These are phyloP conservation scores for Callocephalon fimbriatum DNA, from an alignment of 2,113 vertebrate genomes.

Conservation along the genomic window DNA sequence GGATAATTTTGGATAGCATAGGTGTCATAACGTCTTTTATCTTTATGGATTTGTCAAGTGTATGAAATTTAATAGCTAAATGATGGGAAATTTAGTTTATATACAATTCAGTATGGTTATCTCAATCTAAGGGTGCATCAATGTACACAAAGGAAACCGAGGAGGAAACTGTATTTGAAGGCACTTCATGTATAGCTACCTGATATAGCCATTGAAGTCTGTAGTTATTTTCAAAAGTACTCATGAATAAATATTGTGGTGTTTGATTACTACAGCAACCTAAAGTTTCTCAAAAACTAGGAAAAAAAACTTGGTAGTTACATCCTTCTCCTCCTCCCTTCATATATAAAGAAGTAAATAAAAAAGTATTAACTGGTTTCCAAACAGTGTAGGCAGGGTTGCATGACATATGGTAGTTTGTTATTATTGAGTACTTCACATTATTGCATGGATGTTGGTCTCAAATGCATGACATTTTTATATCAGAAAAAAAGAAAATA, in stretches of 20 bases:
- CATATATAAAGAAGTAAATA: neutral
- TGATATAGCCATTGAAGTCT: neutral
- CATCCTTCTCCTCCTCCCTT: neutral
- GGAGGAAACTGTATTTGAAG: neutral
- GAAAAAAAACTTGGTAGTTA: neutral
- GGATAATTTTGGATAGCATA: neutral
- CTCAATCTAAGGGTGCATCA: neutral
- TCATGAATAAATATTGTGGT: conserved; percentile 4
- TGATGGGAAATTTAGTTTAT: neutral
- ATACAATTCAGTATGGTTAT: neutral
- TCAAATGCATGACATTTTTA: neutral
- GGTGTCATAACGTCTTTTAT: neutral
- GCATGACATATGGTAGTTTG: conserved; percentile 61
- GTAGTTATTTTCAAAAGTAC: neutral
- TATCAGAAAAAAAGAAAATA: neutral
- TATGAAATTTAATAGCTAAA: conserved; percentile 5
- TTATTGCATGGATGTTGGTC: neutral
- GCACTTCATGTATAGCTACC: neutral
- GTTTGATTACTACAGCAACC: neutral
- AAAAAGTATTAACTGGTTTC: conserved; percentile 58
- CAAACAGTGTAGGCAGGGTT: conserved; percentile 46
- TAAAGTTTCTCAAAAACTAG: neutral
- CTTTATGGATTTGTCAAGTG: conserved; percentile 3
- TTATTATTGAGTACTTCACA: conserved; percentile 31
- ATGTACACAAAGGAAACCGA: neutral